Evolutionary conservation across 2,888 invertebrate species (phyloP).

Genomic region (Melanargia galathea): DNA sequence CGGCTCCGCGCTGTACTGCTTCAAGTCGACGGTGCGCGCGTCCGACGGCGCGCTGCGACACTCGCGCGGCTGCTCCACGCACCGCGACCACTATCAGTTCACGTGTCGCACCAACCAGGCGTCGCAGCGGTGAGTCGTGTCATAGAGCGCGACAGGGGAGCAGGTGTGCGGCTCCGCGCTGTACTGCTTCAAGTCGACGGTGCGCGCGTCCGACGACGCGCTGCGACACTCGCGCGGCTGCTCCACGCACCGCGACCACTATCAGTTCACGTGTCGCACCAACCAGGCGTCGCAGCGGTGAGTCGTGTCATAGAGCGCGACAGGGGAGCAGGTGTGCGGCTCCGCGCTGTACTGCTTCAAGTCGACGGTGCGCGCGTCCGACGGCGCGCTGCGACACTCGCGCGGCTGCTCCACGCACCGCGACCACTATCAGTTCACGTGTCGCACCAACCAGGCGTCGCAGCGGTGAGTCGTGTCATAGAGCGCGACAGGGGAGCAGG

Average conservation of each 20-base stretch:
- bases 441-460: slow-evolving; percentile 69
- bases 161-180: background rate
- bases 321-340: slow-evolving; percentile 85
- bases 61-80: slow-evolving; percentile 88
- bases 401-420: slow-evolving; percentile 87
- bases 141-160: too few species aligned
- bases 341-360: slow-evolving; percentile 91
- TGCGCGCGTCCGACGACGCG: too few species aligned
- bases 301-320: too few species aligned
- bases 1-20: slow-evolving; percentile 89
- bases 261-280: too few species aligned
- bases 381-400: slow-evolving; percentile 85
- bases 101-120: slow-evolving; percentile 81
- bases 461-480: slow-evolving; percentile 6
- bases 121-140: slow-evolving; percentile 13
- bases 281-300: too few species aligned
- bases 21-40: slow-evolving; percentile 89
- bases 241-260: too few species aligned
- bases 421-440: slow-evolving; percentile 88
- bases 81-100: slow-evolving; percentile 87
- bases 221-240: too few species aligned
- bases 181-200: too few species aligned
- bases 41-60: slow-evolving; percentile 85
- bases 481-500: too few species aligned
- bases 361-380: slow-evolving; percentile 86